phyloP scores from a whole-genome alignment of 2,113 vertebrate genomes.

The Toxotes jaculatrix region DNA sequence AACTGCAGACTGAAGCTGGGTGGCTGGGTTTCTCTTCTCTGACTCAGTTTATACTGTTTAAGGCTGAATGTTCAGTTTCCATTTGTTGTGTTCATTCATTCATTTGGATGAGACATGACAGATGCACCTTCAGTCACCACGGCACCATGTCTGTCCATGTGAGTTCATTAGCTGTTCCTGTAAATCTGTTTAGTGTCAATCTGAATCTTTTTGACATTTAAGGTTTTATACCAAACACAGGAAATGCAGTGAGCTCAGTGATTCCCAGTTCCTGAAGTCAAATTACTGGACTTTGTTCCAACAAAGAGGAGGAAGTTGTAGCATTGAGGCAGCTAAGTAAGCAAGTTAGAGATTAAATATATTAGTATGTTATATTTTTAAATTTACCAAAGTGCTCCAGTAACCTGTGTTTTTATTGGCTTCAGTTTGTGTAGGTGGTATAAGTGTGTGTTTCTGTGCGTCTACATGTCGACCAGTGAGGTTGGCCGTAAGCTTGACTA shows the following conservation, averaged over 20 bases:
- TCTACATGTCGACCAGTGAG: constrained; percentile 51
- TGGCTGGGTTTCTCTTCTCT: no score
- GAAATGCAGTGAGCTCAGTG: no score
- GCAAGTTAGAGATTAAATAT: neutral
- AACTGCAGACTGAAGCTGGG: no score
- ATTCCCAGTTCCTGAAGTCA: no score
- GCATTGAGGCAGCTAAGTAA: neutral
- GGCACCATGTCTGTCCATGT: no score
- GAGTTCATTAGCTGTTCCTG: neutral
- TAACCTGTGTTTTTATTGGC: no score
- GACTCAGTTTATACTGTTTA: neutral
- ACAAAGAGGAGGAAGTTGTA: neutral
- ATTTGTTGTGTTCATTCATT: neutral
- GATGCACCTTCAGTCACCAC: no score
- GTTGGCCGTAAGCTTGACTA: constrained; percentile 64
- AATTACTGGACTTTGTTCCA: no score
- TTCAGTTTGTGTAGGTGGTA: neutral
- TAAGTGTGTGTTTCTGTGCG: constrained; percentile 22
- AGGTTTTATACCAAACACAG: no score
- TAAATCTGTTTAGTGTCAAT: no score
- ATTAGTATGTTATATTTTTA: neutral
- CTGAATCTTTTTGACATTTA: no score
- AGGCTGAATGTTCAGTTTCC: no score
- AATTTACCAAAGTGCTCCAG: neutral
- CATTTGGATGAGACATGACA: neutral